Evolutionary conservation across 2,888 invertebrate genomes (phyloP).

Genomic region (Cerceris rybyensis): DNA sequence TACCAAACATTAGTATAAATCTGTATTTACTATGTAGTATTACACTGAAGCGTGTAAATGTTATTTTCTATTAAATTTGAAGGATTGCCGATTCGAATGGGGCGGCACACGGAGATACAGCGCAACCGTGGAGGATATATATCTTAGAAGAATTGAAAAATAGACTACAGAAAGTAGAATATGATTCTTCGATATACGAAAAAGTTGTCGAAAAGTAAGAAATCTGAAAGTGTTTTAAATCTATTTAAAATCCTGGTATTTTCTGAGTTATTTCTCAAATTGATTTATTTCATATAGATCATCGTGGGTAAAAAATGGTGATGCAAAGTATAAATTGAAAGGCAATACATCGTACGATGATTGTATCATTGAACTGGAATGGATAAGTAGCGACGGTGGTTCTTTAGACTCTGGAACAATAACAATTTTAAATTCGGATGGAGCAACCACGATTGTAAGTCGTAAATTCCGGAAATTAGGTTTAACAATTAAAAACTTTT

Average conservation of each 20-base stretch:
- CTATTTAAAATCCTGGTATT: not conserved
- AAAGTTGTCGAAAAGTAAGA: conserved; percentile 89
- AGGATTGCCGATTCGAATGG: conserved; percentile 84
- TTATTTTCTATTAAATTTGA: conserved; percentile 23
- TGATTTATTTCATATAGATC: conserved; percentile 80
- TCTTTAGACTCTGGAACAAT: conserved; percentile 88
- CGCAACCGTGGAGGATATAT: conserved; percentile 89
- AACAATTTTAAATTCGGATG: conserved; percentile 90
- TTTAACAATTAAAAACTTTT: conserved; percentile 1
- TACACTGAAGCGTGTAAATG: conserved; percentile 57
- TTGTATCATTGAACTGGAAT: conserved; percentile 91
- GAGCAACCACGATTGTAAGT: conserved; percentile 88
- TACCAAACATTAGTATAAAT: not conserved
- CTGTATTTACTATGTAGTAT: conserved; percentile 1
- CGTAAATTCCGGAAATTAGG: conserved; percentile 23
- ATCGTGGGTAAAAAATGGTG: conserved; percentile 93
- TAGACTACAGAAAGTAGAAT: conserved; percentile 83
- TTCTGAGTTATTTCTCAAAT: not conserved
- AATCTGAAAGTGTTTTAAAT: not conserved
- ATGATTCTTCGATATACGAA: conserved; percentile 86
- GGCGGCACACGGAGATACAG: conserved; percentile 85
- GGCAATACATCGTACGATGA: conserved; percentile 85
- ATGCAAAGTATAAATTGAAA: conserved; percentile 86
- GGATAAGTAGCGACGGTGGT: conserved; percentile 87
- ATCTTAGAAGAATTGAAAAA: conserved; percentile 87